Evolutionary conservation across 2,888 invertebrate species (phyloP), one percentile per base, ranked within the genome.

Genomic region (Endomychus coccineus): DNA sequence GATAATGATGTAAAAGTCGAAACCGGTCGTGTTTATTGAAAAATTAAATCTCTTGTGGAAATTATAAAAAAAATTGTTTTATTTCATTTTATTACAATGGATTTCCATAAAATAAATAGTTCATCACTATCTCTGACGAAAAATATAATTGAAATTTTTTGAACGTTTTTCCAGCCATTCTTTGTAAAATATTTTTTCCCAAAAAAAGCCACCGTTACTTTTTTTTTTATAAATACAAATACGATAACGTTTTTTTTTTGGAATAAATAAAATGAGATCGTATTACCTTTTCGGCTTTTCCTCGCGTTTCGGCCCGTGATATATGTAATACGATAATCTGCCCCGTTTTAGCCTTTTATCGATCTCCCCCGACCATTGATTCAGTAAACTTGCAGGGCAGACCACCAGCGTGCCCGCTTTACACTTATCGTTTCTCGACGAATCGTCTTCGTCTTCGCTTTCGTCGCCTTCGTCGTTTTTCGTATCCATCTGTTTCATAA

Each of bases 281-380:
- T 15, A 28, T 16, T 31, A 42, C 42, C 71, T 68, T 51, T 71
- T 72, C 9, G 77, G 66, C 53, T 70, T 76, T 2, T 64, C 64
- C 52, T 83, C 80, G 10, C 92, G 71, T 49, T 79, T 77, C 1
- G 75, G 69, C 0, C 96, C 95, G 66, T 97, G 95, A 69, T 88
- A 87, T 19, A 86, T 58, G 34, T 74, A 67, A 3, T 83, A 77
- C 2, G 73, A 68, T 1, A 92, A 65, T 1, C 73, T 55, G 42
- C 80, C 76, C 4, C 75, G 56, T 23, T 64, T 60, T 30, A 81
- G 73, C 54, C 83, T 80, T 16, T 70, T 71, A 6, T 67, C 58
- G 5, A 92, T 78, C 64, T 95, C 94, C 9, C 65, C 70, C 40
- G 83, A 78, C 96, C 96, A 97, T 62, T 97, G 96, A 48, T 80